Percentiles rank a stretch among this genome's conserved stretches.
phyloP scores from a whole-genome alignment of 1,140 invertebrate genomes.

The Ganaspis sp. region DNA sequence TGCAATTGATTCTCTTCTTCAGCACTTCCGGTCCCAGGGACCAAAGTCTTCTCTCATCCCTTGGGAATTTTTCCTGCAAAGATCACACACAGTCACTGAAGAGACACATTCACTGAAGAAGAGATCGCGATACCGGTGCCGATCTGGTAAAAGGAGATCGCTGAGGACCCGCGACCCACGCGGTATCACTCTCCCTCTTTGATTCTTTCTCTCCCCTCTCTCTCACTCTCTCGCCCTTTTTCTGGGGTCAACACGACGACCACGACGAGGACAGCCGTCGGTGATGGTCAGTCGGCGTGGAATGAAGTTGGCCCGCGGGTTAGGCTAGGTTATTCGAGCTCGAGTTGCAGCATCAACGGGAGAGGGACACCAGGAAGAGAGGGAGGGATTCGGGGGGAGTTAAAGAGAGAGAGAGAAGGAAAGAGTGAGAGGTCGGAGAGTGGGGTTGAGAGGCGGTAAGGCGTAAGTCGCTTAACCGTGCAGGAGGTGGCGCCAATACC shows the following conservation, averaged over 20 bases:
- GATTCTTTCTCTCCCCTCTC: slow-evolving; percentile 1
- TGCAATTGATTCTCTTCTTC: neutral
- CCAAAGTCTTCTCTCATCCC: neutral
- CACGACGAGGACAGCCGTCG: slow-evolving; percentile 72
- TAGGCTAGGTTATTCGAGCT: slow-evolving; percentile 70
- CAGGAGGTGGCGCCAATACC: slow-evolving; percentile 76
- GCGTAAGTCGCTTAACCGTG: slow-evolving; percentile 71
- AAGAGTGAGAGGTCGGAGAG: slow-evolving; percentile 45
- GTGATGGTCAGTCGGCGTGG: slow-evolving; percentile 77
- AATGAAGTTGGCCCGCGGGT: slow-evolving; percentile 74
- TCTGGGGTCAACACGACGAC: slow-evolving; percentile 51
- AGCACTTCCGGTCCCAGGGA: neutral
- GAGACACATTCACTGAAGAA: slow-evolving; percentile 31
- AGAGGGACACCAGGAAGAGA: slow-evolving; percentile 55
- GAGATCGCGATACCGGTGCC: slow-evolving; percentile 36
- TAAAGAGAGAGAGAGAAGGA: slow-evolving; percentile 53
- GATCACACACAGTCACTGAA: slow-evolving; percentile 48
- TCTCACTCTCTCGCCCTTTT: slow-evolving; percentile 23
- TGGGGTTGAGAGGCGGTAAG: slow-evolving; percentile 61
- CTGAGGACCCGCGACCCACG: slow-evolving; percentile 7
- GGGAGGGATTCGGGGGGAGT: slow-evolving; percentile 53
- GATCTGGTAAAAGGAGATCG: neutral
- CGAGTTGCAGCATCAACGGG: slow-evolving; percentile 71
- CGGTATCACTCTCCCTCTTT: slow-evolving; percentile 12
- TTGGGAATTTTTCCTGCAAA: neutral